Conservation (phyloP, 2,113 vertebrate species). For the Carettochelys insculpta region DNA sequence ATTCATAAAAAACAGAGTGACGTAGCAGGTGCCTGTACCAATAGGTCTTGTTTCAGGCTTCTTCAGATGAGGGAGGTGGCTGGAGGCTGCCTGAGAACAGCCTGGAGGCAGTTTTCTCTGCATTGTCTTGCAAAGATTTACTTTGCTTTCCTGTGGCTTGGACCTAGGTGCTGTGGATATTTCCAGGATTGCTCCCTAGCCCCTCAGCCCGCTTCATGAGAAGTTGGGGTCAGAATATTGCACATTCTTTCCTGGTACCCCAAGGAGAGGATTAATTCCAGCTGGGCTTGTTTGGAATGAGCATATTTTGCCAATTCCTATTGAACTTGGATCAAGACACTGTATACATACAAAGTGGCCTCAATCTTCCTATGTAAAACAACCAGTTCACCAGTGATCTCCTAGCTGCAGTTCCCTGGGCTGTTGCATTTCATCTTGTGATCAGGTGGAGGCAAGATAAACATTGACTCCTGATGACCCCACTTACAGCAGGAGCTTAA, state of each 20-base stretch:
- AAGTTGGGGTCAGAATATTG: constrained; percentile 29
- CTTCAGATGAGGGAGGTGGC: not conserved
- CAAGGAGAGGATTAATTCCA: constrained; percentile 48
- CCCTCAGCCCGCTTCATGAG: not conserved
- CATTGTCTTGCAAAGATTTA: not conserved
- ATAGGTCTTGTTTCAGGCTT: not conserved
- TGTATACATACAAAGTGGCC: not conserved
- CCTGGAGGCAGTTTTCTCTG: not conserved
- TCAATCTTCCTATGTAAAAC: not conserved
- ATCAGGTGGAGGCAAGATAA: not conserved
- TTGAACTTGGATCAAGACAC: constrained; percentile 57
- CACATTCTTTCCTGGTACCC: constrained; percentile 53
- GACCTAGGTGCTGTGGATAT: not conserved
- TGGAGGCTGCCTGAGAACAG: not conserved
- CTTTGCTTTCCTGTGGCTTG: not conserved
- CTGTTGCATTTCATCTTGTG: not conserved
- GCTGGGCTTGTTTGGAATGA: constrained; percentile 61
- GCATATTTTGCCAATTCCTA: constrained; percentile 58
- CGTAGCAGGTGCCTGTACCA: not conserved
- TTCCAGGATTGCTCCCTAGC: not conserved
- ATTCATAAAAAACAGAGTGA: not conserved
- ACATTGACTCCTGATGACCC: not conserved
- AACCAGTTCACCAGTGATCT: not conserved
- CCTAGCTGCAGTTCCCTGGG: not conserved
- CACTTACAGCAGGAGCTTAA: rapidly evolving